Evolutionary conservation across 2,888 invertebrate species (phyloP), one percentile per base, ranked within the genome.

Genomic region (Axea sp.): DNA sequence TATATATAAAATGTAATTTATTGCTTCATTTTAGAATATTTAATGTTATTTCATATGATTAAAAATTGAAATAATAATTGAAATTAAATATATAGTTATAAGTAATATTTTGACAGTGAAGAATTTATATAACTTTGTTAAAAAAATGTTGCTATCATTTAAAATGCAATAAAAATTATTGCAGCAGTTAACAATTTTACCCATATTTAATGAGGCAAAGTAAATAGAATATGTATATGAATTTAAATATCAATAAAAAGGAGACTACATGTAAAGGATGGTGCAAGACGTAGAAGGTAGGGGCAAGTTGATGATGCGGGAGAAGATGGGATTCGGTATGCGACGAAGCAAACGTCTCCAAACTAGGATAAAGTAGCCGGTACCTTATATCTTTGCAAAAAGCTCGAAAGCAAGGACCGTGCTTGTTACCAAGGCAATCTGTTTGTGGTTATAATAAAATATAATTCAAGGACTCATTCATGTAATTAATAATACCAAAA

Each of bases 361-460:
- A 83, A 83, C 82, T 81, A 80, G 81, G 82, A 79, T 80, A 75
- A 80, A 76, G 77, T 71, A 73, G 62, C 75, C 81, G 81, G 79
- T 79, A 68, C 77, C 80, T 81, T 78, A 75, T 76, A 77, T 78
- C 78, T 79, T 65, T 51, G 73, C 71, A 75, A 76, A 64, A 76
- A 62, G 69, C 55, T 71, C 57, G 64, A 57, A 59, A 45, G 12
- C 51, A 45, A 41, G 41, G 51, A 59, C 59, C 37, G 39, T 47
- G 35, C 62, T 62, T 37, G 69, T 71, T 71, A 47, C 60, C 49
- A 67, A 30, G 49, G 11, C 39, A 53, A 43, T 68, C 47, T 35
- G 9, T 35, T 68, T 59, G 49, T 30, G 49, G 11, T 24, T 31
- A 7, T 8, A n/a, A 64, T 41, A 24, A n/a, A 11, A 65, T 7